Evolutionary conservation across 1,140 invertebrate genomes (phyloP), one percentile per base, ranked within the genome.

Genomic region (Caenorhabditis remanei): DNA sequence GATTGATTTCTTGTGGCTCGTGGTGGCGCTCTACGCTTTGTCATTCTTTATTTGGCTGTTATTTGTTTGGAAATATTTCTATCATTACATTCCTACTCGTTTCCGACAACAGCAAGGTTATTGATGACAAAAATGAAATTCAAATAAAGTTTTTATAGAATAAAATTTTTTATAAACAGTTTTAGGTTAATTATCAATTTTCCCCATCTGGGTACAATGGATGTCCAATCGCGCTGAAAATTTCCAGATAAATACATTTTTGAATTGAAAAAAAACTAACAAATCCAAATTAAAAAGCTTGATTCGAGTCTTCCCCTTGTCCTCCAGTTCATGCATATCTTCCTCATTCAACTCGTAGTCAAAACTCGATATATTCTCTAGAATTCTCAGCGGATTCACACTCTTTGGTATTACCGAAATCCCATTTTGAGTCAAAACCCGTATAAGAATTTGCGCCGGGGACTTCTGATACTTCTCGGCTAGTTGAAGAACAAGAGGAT

Each of bases 381-480:
- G 84, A 43, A 89, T 71, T 82, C 89, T 43, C 24, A 56, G 61
- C 4, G 86, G 55, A 56, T 79, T 89, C 16, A 83, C 55, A 84
- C 92, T 93, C 63, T 93, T 93, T 50, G 93, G 93, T 88, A 94
- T 92, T 1, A 92, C 89, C 8, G 90, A 89, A 48, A 93, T 90
- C 1, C 91, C 91, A 65, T 92, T 89, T 86, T 93, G 91, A 16
- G 93, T 58, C 13, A 90, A 84, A 79, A 90, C 92, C 43, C 93
- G 89, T 9, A 94, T 90, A 16, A 94, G 85, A 75, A 93, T 88
- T 87, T 96, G 95, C 6, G 95, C 94, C 58, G 94, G 92, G 11
- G 94, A 93, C 89, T 94, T 94, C 2, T 93, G 91, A 46, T 95
- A 91, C 89, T 94, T 79, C 46, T 46, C 46, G 6, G 83, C 87